A percentile compares a stretch with the other conserved stretches of the same genome.
Evolutionary conservation across 2,797 vertebrate species (phyloP).

Genomic region (Propithecus perrieri): DNA sequence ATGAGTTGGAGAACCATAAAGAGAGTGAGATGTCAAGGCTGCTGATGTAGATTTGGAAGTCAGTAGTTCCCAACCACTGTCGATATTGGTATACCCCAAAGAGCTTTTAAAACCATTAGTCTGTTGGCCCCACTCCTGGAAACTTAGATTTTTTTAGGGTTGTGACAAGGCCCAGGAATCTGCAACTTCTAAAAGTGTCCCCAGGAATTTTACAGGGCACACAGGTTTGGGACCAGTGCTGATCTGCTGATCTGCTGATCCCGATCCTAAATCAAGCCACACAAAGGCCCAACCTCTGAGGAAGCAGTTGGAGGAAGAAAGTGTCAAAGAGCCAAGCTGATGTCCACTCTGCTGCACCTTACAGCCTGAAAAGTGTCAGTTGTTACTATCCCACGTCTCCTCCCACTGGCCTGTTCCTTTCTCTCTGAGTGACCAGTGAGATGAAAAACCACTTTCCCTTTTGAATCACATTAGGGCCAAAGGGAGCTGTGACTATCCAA

Average conservation of each 20-base stretch:
- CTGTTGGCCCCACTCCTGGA: background rate
- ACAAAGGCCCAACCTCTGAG: background rate
- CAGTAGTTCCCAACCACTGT: background rate
- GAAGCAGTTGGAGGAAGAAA: background rate
- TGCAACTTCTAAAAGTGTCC: background rate
- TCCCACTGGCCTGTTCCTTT: background rate
- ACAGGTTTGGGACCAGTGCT: background rate
- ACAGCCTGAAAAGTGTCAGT: background rate
- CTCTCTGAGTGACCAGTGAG: background rate
- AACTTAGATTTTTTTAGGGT: background rate
- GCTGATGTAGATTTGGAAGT: background rate
- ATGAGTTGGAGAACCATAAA: background rate
- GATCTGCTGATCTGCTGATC: background rate
- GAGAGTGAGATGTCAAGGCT: background rate
- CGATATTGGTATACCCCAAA: no score
- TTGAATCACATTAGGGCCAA: background rate
- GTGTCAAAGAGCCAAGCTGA: background rate
- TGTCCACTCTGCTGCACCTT: fast-evolving
- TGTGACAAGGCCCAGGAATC: background rate
- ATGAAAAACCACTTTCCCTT: background rate
- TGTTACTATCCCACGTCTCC: background rate
- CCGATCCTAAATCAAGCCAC: background rate
- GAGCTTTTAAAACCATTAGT: background rate
- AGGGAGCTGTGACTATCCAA: background rate
- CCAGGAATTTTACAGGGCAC: background rate